phyloP scores from a whole-genome alignment of 2,888 invertebrate genomes.

The Drosophila lutescens region DNA sequence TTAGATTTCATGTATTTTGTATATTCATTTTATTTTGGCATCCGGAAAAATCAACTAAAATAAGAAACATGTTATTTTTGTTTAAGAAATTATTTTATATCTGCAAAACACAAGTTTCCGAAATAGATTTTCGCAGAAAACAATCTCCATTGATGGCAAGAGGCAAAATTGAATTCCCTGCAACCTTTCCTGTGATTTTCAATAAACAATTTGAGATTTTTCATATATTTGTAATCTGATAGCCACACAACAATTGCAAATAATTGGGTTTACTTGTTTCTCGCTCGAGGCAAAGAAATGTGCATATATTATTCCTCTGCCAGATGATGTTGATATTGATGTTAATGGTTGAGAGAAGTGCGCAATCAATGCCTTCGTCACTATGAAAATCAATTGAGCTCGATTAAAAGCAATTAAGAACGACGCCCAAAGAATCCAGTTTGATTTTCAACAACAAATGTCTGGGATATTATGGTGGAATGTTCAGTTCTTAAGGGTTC shows the following conservation, averaged over 20 bases:
- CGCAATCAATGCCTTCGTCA: slow-evolving; percentile 74
- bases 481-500: neutral
- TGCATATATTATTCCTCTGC: neutral
- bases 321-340: slow-evolving; percentile 14
- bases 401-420: slow-evolving; percentile 73
- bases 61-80: no score
- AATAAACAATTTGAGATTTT: slow-evolving; percentile 25
- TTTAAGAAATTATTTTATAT: neutral
- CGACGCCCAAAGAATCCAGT: slow-evolving; percentile 53
- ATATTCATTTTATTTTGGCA: no score
- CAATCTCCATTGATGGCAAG: neutral
- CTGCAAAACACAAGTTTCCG: no score
- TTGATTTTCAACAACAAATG: slow-evolving; percentile 1
- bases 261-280: slow-evolving; percentile 43
- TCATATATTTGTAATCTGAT: slow-evolving; percentile 37
- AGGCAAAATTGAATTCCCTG: slow-evolving; percentile 10
- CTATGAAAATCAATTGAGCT: slow-evolving; percentile 73
- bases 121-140: neutral
- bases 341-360: slow-evolving; percentile 26
- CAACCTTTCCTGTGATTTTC: slow-evolving; percentile 29
- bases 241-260: slow-evolving; percentile 35
- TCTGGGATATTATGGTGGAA: slow-evolving; percentile 1
- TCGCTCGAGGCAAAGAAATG: slow-evolving; percentile 17
- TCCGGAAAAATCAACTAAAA: no score
- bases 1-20: no score